These are phyloP conservation scores for Hypena proboscidalis DNA, from an alignment of 2,888 invertebrate species.

Conservation along the genomic window DNA sequence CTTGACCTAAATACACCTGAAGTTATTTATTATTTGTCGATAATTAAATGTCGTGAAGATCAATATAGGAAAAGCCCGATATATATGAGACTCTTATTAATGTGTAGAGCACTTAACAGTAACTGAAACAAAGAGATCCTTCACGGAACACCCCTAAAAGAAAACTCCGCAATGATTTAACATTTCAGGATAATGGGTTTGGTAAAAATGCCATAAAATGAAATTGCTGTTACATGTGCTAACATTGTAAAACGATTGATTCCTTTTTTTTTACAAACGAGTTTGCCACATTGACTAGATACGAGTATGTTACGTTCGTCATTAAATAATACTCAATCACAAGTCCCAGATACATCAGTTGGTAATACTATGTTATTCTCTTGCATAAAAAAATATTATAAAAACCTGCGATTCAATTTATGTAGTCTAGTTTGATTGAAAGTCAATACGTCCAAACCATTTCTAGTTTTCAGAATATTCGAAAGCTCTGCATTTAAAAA, in stretches of 20 bases:
- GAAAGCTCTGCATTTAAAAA: background rate
- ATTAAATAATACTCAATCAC: too few relatives aligned
- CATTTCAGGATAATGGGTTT: constrained; percentile 22
- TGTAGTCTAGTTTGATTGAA: constrained; percentile 2
- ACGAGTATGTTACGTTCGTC: background rate
- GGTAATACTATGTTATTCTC: too few relatives aligned
- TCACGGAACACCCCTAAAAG: constrained; percentile 12
- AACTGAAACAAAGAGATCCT: constrained; percentile 34
- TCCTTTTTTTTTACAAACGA: background rate
- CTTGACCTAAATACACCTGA: constrained; percentile 26
- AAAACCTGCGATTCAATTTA: background rate
- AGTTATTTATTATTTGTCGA: constrained; percentile 19
- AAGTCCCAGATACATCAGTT: too few relatives aligned
- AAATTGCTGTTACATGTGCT: constrained; percentile 10
- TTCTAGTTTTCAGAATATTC: constrained; percentile 6
- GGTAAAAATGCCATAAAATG: constrained; percentile 15
- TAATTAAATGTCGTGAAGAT: constrained; percentile 16
- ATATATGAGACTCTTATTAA: constrained; percentile 25
- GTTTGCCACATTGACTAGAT: background rate
- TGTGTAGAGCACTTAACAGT: constrained; percentile 36
- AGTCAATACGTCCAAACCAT: constrained; percentile 1
- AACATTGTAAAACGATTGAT: constrained; percentile 4
- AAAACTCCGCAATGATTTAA: constrained; percentile 31
- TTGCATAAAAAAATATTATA: background rate
- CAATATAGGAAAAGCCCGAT: constrained; percentile 18